Evolutionary conservation across 2,797 vertebrate genomes (phyloP), one percentile per base, ranked within the genome.

Genomic region (Pristis pectinata): DNA sequence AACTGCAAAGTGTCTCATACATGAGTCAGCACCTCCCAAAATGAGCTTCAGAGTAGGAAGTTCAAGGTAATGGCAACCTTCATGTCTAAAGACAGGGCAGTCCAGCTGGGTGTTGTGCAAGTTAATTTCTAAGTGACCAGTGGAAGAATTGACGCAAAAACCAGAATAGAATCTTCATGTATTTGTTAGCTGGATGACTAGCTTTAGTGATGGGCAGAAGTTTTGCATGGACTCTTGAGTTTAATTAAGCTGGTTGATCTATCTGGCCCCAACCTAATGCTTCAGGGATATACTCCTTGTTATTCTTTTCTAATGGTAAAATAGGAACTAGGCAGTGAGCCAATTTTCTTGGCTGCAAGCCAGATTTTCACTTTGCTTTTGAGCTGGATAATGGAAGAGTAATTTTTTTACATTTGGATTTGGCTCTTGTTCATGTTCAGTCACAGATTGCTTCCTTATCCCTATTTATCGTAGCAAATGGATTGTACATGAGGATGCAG

Each of bases 351-450:
- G 80, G 80, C 30, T n/a, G 53, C n/a, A 56, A 59, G 34, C 56
- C 85, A 61, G 7, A 34, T 34, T 89, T 89, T 37, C 56, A 89
- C 85, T 89, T 89, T 89, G 85, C 56, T 89, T 56, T 72, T 49
- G 67, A 93, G 91, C 67, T 72, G 64, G 91, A 93, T 49, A 72
- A 49, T 27, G 27, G 91, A n/a, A 93, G 37, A 72, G 37, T 49
- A 49, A 61, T 61, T 89, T 34, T 67, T 61, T 37, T 89, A 34
- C 34, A 64, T 64, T 85, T 85, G 89, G 56, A 92, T 92, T 93
- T 93, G 67, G 91, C 37, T 72, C 27, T 70, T 9, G 91, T 72
- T 72, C 91, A 72, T 49, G 44, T 93, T 93, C 67, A 70, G 37
- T 72, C 41, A 49, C 37, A 72, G 64, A 30, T 67, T 44, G 1